These are phyloP conservation scores for Chaetodon auriga DNA, from an alignment of 2,113 vertebrate species.

Conservation along the genomic window DNA sequence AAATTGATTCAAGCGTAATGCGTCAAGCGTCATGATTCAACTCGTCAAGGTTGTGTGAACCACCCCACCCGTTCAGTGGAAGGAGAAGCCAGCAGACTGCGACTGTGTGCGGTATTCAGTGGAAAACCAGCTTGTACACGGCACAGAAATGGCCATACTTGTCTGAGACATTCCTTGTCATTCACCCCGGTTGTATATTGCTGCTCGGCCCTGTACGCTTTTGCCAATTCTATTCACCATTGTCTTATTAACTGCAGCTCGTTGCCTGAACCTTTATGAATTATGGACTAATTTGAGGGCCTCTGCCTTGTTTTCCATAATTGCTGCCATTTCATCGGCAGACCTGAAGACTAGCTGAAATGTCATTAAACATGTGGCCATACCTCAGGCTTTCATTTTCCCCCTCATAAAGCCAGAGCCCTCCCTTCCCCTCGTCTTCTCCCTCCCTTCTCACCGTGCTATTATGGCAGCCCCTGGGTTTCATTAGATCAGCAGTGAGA, in stretches of 20 bases:
- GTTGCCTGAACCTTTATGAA: slow-evolving; percentile 55
- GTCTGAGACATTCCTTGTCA: slow-evolving; percentile 6
- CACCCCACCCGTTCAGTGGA: no score
- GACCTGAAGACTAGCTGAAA: slow-evolving; percentile 59
- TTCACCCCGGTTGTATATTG: slow-evolving; percentile 26
- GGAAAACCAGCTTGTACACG: no score
- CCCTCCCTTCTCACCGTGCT: slow-evolving; percentile 20
- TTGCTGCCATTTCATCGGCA: slow-evolving; percentile 64
- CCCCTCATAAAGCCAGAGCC: slow-evolving; percentile 63
- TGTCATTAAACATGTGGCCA: slow-evolving; percentile 64
- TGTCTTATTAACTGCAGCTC: slow-evolving; percentile 52
- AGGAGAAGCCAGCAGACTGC: background rate
- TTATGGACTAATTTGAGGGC: slow-evolving; percentile 64
- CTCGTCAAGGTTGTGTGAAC: no score
- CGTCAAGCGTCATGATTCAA: no score
- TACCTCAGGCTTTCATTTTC: slow-evolving; percentile 58
- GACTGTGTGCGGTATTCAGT: background rate
- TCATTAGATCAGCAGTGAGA: slow-evolving; percentile 68
- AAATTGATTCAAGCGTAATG: no score
- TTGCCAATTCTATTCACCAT: slow-evolving; percentile 21
- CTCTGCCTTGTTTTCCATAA: slow-evolving; percentile 66
- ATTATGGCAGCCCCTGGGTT: slow-evolving; percentile 63
- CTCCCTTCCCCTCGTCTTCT: background rate
- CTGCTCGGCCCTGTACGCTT: slow-evolving; percentile 7
- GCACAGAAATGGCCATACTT: background rate